Conservation (phyloP, 2,888 invertebrate genomes). For the Heliconius aoede region DNA sequence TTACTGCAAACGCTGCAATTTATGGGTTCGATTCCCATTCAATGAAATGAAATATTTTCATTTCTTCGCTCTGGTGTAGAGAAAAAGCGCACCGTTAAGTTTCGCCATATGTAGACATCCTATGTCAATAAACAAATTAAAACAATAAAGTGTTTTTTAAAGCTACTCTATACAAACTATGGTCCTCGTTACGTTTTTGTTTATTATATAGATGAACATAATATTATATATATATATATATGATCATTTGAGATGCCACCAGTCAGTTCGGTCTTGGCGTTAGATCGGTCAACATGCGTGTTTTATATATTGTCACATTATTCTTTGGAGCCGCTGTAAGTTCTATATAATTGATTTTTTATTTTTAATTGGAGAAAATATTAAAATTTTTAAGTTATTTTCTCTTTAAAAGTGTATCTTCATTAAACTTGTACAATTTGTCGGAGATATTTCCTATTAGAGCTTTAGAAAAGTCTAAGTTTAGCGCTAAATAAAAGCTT, state of each 20-base stretch:
- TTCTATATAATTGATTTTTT: constrained; percentile 29
- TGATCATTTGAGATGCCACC: constrained; percentile 41
- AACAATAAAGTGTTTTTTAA: neutral
- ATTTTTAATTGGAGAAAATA: neutral
- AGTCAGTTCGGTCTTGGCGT: constrained; percentile 52
- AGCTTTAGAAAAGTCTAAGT: too few species aligned
- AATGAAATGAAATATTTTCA: neutral
- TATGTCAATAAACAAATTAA: neutral
- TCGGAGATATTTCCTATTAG: too few species aligned
- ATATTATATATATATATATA: constrained; percentile 42
- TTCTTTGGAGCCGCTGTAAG: constrained; percentile 49
- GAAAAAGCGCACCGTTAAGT: neutral
- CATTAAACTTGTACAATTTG: neutral
- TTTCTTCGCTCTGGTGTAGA: neutral
- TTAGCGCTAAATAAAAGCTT: too few species aligned
- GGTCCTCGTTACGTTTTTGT: constrained; percentile 39
- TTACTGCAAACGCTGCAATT: too few species aligned
- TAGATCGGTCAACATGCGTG: constrained; percentile 54
- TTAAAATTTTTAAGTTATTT: neutral
- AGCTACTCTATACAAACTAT: neutral
- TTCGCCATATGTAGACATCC: neutral
- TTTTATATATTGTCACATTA: constrained; percentile 43
- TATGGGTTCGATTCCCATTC: too few species aligned
- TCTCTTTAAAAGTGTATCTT: neutral
- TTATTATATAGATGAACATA: constrained; percentile 19